Base-by-base conservation (phyloP, 2,797 vertebrate genomes). In the Dryobates pubescens region DNA sequence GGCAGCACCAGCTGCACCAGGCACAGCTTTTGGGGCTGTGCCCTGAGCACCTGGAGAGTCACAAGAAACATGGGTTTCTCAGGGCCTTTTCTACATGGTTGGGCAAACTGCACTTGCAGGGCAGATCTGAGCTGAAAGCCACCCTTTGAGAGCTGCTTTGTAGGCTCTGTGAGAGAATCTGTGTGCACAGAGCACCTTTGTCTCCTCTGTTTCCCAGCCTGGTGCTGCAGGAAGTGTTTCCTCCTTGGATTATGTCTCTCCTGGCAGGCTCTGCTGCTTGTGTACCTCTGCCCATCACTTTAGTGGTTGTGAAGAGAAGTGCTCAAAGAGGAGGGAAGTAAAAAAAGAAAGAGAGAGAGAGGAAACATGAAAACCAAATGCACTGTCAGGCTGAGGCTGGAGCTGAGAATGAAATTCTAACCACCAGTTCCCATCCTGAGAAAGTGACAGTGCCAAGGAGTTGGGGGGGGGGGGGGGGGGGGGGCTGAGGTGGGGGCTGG, bases 11-110 rank as follows among this genome's bases (percentile, higher is more conserved):
- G 16, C 29, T 20, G 29, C 57, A 51, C n/a, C 59, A 59, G 43
- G 9, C 2, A 2, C 17, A 6, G 8, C 32, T 68, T 30, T 34
- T 0, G 0, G 58, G 36, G 22, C 71, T 36, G 49, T 1, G 0
- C 34, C 34, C 71, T 2, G 1, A 36, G 27, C n/a, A 82, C 43
- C 16, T 30, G 45, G n/a, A 59, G 14, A 24, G 6, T 32, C n/a
- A 5, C 17, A 7, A 59, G 45, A 47, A 67, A 75, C 5, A 23
- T 0, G 2, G 5, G 17, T 41, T 78, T 54, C 27, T 36, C n/a
- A 32, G n/a, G 13, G 9, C 58, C 18, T 71, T 49, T 30, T 71
- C 30, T 34, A 20, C 5, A 41, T 53, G 17, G 29, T 61, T 61
- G 34, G 59, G 65, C 32, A 65, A 81, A 49, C 20, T 12, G 36